A percentile compares a stretch with the other conserved stretches of the same genome.
Evolutionary conservation across 1,140 invertebrate species (phyloP).

Genomic region (Papilio polyxenes): DNA sequence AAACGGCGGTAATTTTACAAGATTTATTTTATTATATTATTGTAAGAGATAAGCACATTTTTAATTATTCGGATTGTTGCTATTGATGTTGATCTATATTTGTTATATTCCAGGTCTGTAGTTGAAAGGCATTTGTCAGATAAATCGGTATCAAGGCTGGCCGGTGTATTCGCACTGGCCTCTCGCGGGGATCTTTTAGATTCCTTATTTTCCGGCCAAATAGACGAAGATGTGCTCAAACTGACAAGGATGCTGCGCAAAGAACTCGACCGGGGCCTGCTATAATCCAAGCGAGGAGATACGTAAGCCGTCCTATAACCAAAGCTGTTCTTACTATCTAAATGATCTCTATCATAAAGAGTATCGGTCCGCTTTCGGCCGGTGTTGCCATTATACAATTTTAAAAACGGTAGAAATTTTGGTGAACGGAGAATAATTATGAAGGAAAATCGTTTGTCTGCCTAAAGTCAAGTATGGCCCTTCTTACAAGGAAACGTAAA

Average conservation of each 20-base stretch:
- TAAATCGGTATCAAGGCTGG: constrained; percentile 72
- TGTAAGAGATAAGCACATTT: too few relatives aligned
- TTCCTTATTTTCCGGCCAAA: constrained; percentile 68
- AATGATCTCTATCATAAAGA: constrained; percentile 25
- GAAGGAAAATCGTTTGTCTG: background rate
- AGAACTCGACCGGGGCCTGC: constrained; percentile 70
- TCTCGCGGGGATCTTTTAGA: constrained; percentile 71
- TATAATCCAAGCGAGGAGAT: constrained; percentile 56
- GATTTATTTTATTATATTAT: too few relatives aligned
- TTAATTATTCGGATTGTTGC: too few relatives aligned
- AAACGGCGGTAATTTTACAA: too few relatives aligned
- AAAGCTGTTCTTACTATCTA: constrained; percentile 53
- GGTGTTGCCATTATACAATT: constrained; percentile 17
- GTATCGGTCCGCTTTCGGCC: constrained; percentile 4
- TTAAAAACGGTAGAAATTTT: background rate
- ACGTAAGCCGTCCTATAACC: constrained; percentile 67
- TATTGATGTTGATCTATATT: background rate
- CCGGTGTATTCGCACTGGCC: constrained; percentile 68
- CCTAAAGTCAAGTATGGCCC: too few relatives aligned
- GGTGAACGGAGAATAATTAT: background rate
- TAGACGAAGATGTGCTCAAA: constrained; percentile 72
- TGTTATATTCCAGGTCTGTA: constrained; percentile 62
- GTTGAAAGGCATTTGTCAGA: constrained; percentile 74
- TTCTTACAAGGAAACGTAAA: too few relatives aligned
- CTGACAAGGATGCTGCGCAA: constrained; percentile 72